phyloP scores from a whole-genome alignment of 2,113 vertebrate species.

The Motacilla tschutschensis region DNA sequence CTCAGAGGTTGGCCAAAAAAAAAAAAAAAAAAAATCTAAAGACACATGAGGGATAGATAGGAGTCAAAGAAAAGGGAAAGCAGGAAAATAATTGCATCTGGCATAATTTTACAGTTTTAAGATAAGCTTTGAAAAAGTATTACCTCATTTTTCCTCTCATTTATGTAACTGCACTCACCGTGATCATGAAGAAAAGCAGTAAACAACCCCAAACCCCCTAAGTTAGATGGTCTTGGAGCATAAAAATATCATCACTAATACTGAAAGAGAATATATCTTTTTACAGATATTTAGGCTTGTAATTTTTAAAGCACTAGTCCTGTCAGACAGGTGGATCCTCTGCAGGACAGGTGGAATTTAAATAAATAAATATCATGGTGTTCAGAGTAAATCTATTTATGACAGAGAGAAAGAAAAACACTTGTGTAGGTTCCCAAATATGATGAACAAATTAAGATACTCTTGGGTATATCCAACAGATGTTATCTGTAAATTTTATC shows the following conservation, averaged over 20 bases:
- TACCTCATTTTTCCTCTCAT: neutral
- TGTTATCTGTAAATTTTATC: conserved; percentile 13
- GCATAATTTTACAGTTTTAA: neutral
- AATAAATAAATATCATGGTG: neutral
- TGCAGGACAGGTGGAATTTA: neutral
- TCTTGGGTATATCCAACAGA: neutral
- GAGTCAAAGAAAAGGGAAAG: neutral
- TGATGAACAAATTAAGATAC: neutral
- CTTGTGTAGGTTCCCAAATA: neutral
- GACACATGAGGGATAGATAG: neutral
- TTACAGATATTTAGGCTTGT: neutral
- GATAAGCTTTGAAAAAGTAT: neutral
- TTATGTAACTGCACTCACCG: neutral
- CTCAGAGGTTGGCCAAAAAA: neutral
- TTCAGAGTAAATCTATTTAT: neutral
- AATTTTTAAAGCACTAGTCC: neutral
- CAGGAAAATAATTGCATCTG: neutral
- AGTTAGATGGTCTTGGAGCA: neutral
- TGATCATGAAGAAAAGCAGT: neutral
- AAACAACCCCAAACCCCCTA: neutral
- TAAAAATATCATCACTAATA: neutral
- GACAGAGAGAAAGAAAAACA: neutral
- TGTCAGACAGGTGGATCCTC: neutral
- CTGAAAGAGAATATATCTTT: neutral
- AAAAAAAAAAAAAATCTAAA: neutral